phyloP scores from a whole-genome alignment of 2,888 invertebrate genomes.

The Sisyra nigra region DNA sequence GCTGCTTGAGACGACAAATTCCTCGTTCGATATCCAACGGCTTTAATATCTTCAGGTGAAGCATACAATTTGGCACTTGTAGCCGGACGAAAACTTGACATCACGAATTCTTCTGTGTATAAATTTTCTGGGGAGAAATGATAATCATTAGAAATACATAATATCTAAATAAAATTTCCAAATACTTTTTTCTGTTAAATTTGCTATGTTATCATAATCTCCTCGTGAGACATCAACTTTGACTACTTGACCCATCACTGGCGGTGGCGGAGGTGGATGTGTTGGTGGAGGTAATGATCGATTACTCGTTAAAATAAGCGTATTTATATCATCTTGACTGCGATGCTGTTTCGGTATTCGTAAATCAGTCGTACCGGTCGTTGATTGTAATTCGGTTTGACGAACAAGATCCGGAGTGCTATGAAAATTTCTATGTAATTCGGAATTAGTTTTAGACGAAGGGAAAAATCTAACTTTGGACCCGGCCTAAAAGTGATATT shows the following conservation, averaged over 20 bases:
- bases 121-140: not conserved
- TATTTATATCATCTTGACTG: slow-evolving; percentile 54
- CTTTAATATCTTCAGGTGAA: slow-evolving; percentile 69
- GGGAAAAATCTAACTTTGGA: slow-evolving; percentile 32
- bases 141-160: not conserved
- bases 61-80: slow-evolving; percentile 77
- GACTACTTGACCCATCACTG: slow-evolving; percentile 44
- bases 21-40: slow-evolving; percentile 45
- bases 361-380: slow-evolving; percentile 14
- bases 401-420: slow-evolving; percentile 73
- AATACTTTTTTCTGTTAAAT: not conserved
- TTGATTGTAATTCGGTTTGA: slow-evolving; percentile 18
- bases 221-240: slow-evolving; percentile 43
- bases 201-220: slow-evolving; percentile 9
- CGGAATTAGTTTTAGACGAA: slow-evolving; percentile 27
- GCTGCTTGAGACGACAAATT: slow-evolving; percentile 35
- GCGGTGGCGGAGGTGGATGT: slow-evolving; percentile 63
- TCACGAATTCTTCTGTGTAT: slow-evolving; percentile 30
- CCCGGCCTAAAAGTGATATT: slow-evolving; percentile 28
- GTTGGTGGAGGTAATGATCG: slow-evolving; percentile 57
- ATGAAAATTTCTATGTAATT: slow-evolving; percentile 68
- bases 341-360: slow-evolving; percentile 34
- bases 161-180: not conserved
- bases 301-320: slow-evolving; percentile 20
- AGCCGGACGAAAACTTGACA: slow-evolving; percentile 81